Evolutionary conservation across 2,113 vertebrate genomes (phyloP).

Genomic region (Ammodytes dubius): DNA sequence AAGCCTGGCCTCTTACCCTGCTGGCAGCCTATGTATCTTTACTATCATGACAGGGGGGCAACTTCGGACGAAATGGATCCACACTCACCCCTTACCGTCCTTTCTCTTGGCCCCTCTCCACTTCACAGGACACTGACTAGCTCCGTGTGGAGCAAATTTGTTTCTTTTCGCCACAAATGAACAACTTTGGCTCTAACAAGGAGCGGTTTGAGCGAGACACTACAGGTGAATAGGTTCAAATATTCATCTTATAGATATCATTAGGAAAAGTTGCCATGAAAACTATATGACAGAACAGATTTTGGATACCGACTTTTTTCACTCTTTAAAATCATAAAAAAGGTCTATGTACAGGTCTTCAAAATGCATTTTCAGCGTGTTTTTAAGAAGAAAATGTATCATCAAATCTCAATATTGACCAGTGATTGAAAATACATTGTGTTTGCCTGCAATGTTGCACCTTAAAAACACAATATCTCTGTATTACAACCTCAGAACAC

Average conservation of each 20-base stretch:
- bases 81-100: slow-evolving; percentile 59
- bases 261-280: no score
- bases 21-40: slow-evolving; percentile 85
- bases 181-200: slow-evolving; percentile 75
- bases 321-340: no score
- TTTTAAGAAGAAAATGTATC: no score
- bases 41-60: slow-evolving; percentile 87
- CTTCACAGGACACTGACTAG: slow-evolving; percentile 83
- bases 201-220: slow-evolving; percentile 67
- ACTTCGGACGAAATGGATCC: slow-evolving; percentile 83
- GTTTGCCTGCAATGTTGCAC: slow-evolving; percentile 18
- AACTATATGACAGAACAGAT: no score
- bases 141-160: slow-evolving; percentile 91
- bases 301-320: no score
- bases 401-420: no score
- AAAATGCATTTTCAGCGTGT: no score
- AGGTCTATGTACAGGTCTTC: no score
- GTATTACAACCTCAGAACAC: not conserved
- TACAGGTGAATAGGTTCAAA: no score
- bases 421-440: no score
- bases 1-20: slow-evolving; percentile 84
- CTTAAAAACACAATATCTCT: slow-evolving; percentile 6
- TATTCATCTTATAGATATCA: no score
- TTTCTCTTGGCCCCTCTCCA: slow-evolving; percentile 60
- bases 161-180: slow-evolving; percentile 81